Conservation (phyloP, 1,140 invertebrate genomes). For the Brachionus calyciflorus region DNA sequence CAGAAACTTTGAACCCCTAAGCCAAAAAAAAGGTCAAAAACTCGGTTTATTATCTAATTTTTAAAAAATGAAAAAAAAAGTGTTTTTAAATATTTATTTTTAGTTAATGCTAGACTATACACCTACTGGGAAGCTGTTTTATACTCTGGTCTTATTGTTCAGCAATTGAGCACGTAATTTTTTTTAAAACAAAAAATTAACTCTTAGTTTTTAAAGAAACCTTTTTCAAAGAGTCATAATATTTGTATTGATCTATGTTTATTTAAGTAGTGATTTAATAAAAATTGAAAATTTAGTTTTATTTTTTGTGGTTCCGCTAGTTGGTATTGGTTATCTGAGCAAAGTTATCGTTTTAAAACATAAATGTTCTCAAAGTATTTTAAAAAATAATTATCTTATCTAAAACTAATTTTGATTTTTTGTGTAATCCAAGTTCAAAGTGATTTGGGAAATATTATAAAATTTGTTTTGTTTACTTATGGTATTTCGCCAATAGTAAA, state of each 20-base stretch:
- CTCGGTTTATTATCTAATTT: too few relatives aligned
- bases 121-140: conserved; percentile 68
- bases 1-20: too few relatives aligned
- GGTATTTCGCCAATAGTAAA: conserved; percentile 84
- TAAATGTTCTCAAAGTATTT: conserved; percentile 48
- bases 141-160: conserved; percentile 71
- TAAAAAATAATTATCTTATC: too few relatives aligned
- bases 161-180: conserved; percentile 61
- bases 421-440: background rate
- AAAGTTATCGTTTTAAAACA: conserved; percentile 50
- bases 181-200: background rate
- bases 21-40: too few relatives aligned
- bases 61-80: too few relatives aligned
- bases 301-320: conserved; percentile 12
- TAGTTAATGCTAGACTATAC: conserved; percentile 70
- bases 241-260: conserved; percentile 49
- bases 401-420: too few relatives aligned
- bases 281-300: conserved; percentile 23
- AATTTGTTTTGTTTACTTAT: conserved; percentile 78
- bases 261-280: conserved; percentile 47
- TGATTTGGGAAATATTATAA: conserved; percentile 59
- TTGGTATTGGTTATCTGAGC: conserved; percentile 49
- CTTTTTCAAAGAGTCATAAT: conserved; percentile 47
- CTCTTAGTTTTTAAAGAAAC: conserved; percentile 10
- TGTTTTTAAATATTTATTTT: background rate